Evolutionary conservation across 2,797 vertebrate species (phyloP).

Genomic region (Sebastes taczanowskii): DNA sequence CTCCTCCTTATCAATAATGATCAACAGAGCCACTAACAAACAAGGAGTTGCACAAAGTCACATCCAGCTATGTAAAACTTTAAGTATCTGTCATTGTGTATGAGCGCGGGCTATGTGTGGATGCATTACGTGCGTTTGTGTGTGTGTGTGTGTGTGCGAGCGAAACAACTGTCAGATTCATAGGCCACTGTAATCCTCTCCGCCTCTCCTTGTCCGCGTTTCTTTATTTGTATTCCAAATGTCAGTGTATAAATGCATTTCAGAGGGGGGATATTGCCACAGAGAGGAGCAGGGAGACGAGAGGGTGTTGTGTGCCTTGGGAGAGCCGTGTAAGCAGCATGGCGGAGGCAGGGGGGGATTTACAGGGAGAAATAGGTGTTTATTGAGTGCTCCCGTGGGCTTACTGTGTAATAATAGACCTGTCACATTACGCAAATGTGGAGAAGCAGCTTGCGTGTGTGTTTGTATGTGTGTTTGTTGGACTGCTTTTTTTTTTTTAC

Average conservation of each 20-base stretch:
- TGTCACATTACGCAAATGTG: constrained; percentile 89
- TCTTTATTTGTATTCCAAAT: constrained; percentile 90
- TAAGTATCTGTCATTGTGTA: constrained; percentile 12
- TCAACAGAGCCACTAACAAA: not conserved
- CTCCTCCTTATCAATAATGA: not conserved
- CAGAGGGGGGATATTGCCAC: constrained; percentile 71
- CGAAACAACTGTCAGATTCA: constrained; percentile 77
- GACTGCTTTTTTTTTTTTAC: constrained; percentile 48
- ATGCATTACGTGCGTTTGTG: constrained; percentile 33
- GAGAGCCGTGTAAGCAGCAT: constrained; percentile 83
- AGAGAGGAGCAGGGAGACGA: constrained; percentile 55
- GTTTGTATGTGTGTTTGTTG: constrained; percentile 68
- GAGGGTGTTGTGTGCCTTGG: constrained; percentile 83
- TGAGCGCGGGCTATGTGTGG: not conserved
- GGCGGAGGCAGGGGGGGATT: constrained; percentile 79
- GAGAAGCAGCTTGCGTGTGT: constrained; percentile 80
- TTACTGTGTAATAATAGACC: constrained; percentile 90
- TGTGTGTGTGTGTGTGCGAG: constrained; percentile 23
- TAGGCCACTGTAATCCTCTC: constrained; percentile 79
- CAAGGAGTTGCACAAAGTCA: constrained; percentile 29
- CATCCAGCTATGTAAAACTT: constrained; percentile 34
- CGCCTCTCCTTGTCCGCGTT: constrained; percentile 79
- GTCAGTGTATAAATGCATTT: constrained; percentile 85
- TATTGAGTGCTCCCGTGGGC: constrained; percentile 87
- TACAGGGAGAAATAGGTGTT: constrained; percentile 88